Evolutionary conservation across 2,888 invertebrate genomes (phyloP), one percentile per base, ranked within the genome.

Genomic region (Venusia cambrica): DNA sequence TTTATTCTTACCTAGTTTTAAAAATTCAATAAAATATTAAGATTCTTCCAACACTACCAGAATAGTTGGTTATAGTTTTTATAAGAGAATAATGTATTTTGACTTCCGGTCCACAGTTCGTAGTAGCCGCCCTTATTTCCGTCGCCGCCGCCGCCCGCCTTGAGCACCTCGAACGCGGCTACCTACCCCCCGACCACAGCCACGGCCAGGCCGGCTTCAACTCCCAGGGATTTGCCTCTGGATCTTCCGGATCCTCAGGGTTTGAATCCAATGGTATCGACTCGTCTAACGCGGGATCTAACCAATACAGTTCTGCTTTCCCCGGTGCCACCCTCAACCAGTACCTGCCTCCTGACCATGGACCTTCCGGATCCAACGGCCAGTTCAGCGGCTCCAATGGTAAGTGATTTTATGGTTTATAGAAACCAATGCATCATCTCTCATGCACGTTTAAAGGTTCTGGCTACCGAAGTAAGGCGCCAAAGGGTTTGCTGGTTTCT

Each of bases 261-360:
- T n/a, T 40, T 17, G 42, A 45, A 18, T 40, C 49, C 22, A 50
- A 51, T 7, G 39, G 33, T 6, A 37, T 54, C 4, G 54, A 50
- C n/a, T 39, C 45, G 3, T 36, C 37, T 14, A 32, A 48, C 5
- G 31, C 33, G 1, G 36, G 36, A 1, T 52, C 54, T 4, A 29
- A 45, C 15, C 49, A 51, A 4, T 48, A 51, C 5, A 54, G 54
- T 12, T 43, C 57, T 0, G 45, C 58, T 4, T 67, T 70, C 42
- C 51, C 54, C 9, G 68, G 64, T n/a, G 75, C 75, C 12, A 69
- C 74, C 8, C 73, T 72, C 24, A 84, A 79, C 61, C 80, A 83
- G 39, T 87, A 87, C 54, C 55, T 87, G 13, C 81, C 85, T 10
- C 85, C 85, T 45, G 41, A 73, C 42, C 74, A 73, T 2, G 76